Conservation (phyloP, 2,888 invertebrate species). For the Caenorhabditis becei region DNA sequence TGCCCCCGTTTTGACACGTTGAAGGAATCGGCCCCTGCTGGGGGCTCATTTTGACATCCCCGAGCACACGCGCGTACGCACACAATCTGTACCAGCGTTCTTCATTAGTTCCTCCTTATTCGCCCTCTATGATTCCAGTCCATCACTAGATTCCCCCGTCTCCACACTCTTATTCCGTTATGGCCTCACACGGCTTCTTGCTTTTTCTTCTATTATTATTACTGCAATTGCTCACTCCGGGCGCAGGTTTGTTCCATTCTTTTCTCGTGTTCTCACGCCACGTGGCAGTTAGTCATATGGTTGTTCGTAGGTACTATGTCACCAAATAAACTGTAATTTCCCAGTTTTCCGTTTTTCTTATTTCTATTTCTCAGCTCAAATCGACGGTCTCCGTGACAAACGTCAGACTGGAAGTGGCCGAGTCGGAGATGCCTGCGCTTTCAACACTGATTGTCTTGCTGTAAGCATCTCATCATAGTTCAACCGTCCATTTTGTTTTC, state of each 20-base stretch:
- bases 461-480: conserved; percentile 27
- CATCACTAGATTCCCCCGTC: background rate
- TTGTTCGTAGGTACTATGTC: conserved; percentile 63
- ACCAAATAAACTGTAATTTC: conserved; percentile 51
- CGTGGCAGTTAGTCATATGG: conserved; percentile 58
- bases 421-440: conserved; percentile 75
- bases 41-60: conserved; percentile 57
- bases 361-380: conserved; percentile 25
- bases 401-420: conserved; percentile 74
- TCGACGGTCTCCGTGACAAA: conserved; percentile 50
- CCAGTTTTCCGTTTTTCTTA: background rate
- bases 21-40: conserved; percentile 31
- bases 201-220: conserved; percentile 21
- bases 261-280: conserved; percentile 29
- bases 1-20: conserved; percentile 55
- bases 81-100: conserved; percentile 2
- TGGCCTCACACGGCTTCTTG: conserved; percentile 38
- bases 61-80: conserved; percentile 29
- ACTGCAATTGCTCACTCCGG: conserved; percentile 37
- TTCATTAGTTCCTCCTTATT: conserved; percentile 8
- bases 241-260: conserved; percentile 44
- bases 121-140: conserved; percentile 23
- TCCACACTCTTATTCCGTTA: conserved; percentile 17
- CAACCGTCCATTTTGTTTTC: background rate
- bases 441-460: conserved; percentile 75